Evolutionary conservation across 2,888 invertebrate genomes (phyloP), one percentile per base, ranked within the genome.

Genomic region (Xylota segnis): DNA sequence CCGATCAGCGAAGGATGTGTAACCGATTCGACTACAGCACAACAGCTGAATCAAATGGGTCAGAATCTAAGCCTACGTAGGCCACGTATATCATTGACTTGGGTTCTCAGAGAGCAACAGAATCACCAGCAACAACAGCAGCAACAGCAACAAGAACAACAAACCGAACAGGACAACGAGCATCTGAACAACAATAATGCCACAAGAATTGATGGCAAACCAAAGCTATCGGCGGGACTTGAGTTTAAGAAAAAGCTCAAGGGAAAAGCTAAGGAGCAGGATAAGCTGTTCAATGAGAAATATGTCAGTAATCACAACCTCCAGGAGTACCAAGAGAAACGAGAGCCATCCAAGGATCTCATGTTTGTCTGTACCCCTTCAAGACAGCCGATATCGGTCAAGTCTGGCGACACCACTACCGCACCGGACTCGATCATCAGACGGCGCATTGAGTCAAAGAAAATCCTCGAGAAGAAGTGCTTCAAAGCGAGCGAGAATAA

Each of bases 81-180:
- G 89, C 93, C 96, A 87, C 96, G 96, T 92, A 94, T 96, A 91
- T 95, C 96, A 75, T 93, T 96, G 75, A 95, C 96, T 68, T 96
- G 96, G 96, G 95, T 96, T 75, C 92, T 96, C 47, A 94, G 95
- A 89, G 95, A 95, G 88, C 94, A 95, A 88, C 93, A 94, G 61
- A 94, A 94, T 87, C 89, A 90, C 52, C 88, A 81, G 40, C 88
- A 87, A 29, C 87, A 88, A 37, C 88, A 88, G 45, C 86, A 88
- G 43, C 71, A 88, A 29, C 71, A 78, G 56, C 59, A 78, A 12
- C 82, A 52, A 56, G 83, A 71, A 43, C 71, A 70, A 43, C 78
- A 52, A 61, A 23, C 72, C 7, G 79, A 78, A 7, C 87, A 79
- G 6, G 81, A 83, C 32, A 37, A 43, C 12, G 84, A 87, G 37